Evolutionary conservation across 2,888 invertebrate species (phyloP).

Genomic region (Xylota segnis): DNA sequence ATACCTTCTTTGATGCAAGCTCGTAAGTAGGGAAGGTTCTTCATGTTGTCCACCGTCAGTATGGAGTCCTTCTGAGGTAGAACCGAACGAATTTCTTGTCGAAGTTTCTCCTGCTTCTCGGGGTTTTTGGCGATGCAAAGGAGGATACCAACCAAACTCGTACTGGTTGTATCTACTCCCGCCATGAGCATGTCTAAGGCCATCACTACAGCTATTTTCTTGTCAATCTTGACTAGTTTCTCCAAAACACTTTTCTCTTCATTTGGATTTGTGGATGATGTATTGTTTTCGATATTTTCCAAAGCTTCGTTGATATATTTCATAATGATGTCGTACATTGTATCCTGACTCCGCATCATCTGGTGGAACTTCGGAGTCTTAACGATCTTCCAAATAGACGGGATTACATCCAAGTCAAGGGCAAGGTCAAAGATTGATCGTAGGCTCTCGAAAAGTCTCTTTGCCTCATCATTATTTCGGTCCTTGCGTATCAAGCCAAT

Average conservation of each 20-base stretch:
- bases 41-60: conserved; percentile 83
- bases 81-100: conserved; percentile 85
- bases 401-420: conserved; percentile 78
- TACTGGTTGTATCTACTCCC: conserved; percentile 88
- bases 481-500: conserved; percentile 77
- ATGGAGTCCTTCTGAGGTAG: conserved; percentile 82
- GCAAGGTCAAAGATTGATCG: conserved; percentile 60
- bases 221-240: conserved; percentile 87
- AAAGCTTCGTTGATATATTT: conserved; percentile 82
- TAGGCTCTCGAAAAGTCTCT: conserved; percentile 57
- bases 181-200: conserved; percentile 89
- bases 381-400: conserved; percentile 78
- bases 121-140: conserved; percentile 88
- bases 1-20: conserved; percentile 90
- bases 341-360: conserved; percentile 79
- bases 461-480: conserved; percentile 64
- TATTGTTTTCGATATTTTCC: conserved; percentile 77
- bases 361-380: conserved; percentile 78
- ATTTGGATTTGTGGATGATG: not conserved
- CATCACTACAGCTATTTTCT: conserved; percentile 88
- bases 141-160: conserved; percentile 86
- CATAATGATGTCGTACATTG: conserved; percentile 78
- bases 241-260: conserved; percentile 87
- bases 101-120: conserved; percentile 87
- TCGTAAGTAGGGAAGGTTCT: conserved; percentile 86